phyloP scores from a whole-genome alignment of 2,113 vertebrate species.

The Vombatus ursinus region DNA sequence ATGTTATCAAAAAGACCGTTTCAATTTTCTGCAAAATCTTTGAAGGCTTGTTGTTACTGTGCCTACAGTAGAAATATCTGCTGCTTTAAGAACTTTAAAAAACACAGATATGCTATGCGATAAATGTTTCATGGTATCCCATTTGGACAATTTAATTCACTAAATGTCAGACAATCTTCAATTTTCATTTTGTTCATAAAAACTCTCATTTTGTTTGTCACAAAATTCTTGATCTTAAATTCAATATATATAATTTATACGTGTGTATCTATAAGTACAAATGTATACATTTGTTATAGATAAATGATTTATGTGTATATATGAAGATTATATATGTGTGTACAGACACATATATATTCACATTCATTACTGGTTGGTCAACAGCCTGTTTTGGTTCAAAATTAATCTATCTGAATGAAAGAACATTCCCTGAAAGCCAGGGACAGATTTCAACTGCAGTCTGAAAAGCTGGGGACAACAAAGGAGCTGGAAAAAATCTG shows the following conservation, averaged over 20 bases:
- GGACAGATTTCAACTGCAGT: conserved; percentile 69
- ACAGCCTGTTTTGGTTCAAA: conserved; percentile 64
- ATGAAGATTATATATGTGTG: neutral
- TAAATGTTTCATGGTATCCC: conserved; percentile 21
- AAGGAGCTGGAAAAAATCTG: conserved; percentile 60
- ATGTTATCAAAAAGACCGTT: conserved; percentile 68
- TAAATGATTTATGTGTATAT: neutral
- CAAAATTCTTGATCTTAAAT: conserved; percentile 39
- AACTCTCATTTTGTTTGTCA: conserved; percentile 11
- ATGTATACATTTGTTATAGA: neutral
- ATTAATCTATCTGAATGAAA: conserved; percentile 71
- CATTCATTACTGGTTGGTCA: conserved; percentile 59
- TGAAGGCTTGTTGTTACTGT: conserved; percentile 58
- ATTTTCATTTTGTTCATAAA: conserved; percentile 65
- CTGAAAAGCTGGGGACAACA: conserved; percentile 71
- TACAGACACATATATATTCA: neutral
- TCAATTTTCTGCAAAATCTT: conserved; percentile 65
- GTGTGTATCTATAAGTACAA: neutral
- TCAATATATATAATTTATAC: neutral
- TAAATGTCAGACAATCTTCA: neutral
- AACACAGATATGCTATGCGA: conserved; percentile 16
- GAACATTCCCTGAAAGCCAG: conserved; percentile 57
- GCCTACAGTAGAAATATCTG: conserved; percentile 40
- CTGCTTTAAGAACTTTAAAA: conserved; percentile 62
- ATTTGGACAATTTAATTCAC: conserved; percentile 18